Evolutionary conservation across 1,140 invertebrate species (phyloP).

Genomic region (Anoplophora glabripennis): DNA sequence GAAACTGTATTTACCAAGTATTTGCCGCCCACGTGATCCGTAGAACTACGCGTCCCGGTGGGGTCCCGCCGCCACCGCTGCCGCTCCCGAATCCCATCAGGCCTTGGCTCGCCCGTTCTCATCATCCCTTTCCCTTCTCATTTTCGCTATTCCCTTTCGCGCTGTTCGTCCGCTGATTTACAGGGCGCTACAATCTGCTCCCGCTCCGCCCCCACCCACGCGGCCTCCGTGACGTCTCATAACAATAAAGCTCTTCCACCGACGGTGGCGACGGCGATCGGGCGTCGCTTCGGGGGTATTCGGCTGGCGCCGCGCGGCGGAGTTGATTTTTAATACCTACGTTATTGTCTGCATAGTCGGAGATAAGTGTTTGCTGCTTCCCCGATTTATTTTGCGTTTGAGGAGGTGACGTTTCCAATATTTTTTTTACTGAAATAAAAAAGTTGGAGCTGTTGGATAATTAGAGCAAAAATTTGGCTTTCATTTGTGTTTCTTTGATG

Average conservation of each 20-base stretch:
- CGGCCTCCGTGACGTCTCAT: constrained; percentile 22
- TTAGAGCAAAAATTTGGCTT: too few relatives aligned
- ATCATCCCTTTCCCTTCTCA: constrained; percentile 28
- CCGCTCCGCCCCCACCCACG: constrained; percentile 17
- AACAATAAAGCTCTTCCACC: constrained; percentile 8
- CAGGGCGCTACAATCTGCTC: constrained; percentile 31
- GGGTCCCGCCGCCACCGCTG: constrained; percentile 4
- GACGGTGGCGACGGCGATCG: neutral
- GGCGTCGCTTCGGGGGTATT: neutral
- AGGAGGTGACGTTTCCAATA: too few relatives aligned
- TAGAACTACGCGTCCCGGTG: too few relatives aligned
- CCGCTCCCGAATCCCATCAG: constrained; percentile 25
- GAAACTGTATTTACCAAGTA: too few relatives aligned
- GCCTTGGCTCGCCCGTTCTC: constrained; percentile 27
- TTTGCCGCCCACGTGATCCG: too few relatives aligned
- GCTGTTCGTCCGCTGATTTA: constrained; percentile 30
- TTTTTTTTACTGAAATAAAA: too few relatives aligned
- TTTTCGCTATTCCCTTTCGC: constrained; percentile 29
- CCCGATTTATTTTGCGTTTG: too few relatives aligned
- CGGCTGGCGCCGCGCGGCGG: neutral
- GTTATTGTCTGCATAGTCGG: too few relatives aligned
- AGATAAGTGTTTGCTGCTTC: too few relatives aligned
- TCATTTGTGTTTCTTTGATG: too few relatives aligned
- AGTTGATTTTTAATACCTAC: neutral
- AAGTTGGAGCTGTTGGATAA: too few relatives aligned